Evolutionary conservation across 2,113 vertebrate species (phyloP).

Genomic region (Oryzias javanicus): DNA sequence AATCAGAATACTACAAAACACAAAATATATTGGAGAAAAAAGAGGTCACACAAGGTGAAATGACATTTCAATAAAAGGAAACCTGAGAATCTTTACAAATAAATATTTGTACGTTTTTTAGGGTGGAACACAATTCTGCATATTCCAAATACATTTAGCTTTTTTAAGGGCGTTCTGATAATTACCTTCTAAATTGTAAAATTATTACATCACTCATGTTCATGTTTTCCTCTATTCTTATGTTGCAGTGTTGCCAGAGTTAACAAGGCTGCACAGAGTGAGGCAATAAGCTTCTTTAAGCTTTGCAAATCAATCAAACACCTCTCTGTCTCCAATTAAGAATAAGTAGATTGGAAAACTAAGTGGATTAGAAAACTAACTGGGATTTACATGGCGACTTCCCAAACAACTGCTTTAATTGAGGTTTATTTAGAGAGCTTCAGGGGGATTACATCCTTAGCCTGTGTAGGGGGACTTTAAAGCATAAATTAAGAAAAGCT

Average conservation of each 20-base stretch:
- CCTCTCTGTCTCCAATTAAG: constrained; percentile 3
- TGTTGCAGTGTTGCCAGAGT: background rate
- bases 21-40: no score
- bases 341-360: constrained; percentile 11
- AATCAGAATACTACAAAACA: no score
- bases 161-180: no score
- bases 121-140: no score
- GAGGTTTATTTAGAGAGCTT: constrained; percentile 3
- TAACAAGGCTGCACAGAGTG: background rate
- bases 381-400: background rate
- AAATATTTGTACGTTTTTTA: no score
- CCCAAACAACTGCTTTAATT: constrained; percentile 3
- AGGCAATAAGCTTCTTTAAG: background rate
- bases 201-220: background rate
- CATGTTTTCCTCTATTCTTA: background rate
- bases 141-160: no score
- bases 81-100: no score
- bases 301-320: constrained; percentile 10
- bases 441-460: background rate
- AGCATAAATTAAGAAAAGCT: background rate
- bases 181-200: no score
- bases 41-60: no score
- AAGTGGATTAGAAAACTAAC: constrained; percentile 6
- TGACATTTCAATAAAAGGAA: no score
- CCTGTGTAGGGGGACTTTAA: background rate